Conservation (phyloP, 2,797 vertebrate species). For the Malacoctenus gilli region DNA sequence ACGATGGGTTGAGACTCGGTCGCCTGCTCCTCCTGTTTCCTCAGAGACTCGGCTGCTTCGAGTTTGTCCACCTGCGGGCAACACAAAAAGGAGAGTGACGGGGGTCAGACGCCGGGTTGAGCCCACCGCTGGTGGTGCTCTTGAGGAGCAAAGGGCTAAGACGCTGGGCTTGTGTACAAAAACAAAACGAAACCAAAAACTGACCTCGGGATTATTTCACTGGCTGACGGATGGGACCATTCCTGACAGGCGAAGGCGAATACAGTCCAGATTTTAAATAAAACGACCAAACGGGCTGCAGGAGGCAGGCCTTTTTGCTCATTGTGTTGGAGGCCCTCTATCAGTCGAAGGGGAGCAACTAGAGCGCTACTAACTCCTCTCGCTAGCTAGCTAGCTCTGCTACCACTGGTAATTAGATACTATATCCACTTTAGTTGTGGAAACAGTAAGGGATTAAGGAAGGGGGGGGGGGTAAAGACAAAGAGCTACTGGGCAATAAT, state of each 20-base stretch:
- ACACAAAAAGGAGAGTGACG: slow-evolving; percentile 30
- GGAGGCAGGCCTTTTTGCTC: slow-evolving; percentile 57
- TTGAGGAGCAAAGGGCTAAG: slow-evolving; percentile 59
- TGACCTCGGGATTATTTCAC: slow-evolving; percentile 82
- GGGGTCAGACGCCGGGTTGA: slow-evolving; percentile 37
- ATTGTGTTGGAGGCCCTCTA: slow-evolving; percentile 36
- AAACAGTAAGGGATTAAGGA: slow-evolving; percentile 32
- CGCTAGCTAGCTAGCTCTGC: slow-evolving; percentile 38
- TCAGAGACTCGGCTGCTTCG: slow-evolving; percentile 97
- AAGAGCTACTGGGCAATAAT: slow-evolving; percentile 69
- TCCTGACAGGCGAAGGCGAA: slow-evolving; percentile 81
- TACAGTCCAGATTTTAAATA: slow-evolving; percentile 78
- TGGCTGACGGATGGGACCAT: slow-evolving; percentile 88
- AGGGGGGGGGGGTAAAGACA: slow-evolving; percentile 48
- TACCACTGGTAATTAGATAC: slow-evolving; percentile 29
- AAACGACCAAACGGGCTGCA: slow-evolving; percentile 60
- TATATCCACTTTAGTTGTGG: slow-evolving; percentile 26
- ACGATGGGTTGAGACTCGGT: slow-evolving; percentile 99
- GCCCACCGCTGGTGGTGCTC: slow-evolving; percentile 33
- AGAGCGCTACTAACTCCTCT: slow-evolving; percentile 47
- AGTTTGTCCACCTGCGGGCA: slow-evolving; percentile 93
- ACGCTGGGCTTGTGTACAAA: slow-evolving; percentile 48
- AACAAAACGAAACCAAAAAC: slow-evolving; percentile 56
- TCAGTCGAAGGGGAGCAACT: slow-evolving; percentile 22
- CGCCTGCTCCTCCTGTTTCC: slow-evolving; percentile 99